A percentile compares a stretch with the other conserved stretches of the same genome.
phyloP scores from a whole-genome alignment of 2,113 vertebrate species.

The Cardinalis cardinalis region DNA sequence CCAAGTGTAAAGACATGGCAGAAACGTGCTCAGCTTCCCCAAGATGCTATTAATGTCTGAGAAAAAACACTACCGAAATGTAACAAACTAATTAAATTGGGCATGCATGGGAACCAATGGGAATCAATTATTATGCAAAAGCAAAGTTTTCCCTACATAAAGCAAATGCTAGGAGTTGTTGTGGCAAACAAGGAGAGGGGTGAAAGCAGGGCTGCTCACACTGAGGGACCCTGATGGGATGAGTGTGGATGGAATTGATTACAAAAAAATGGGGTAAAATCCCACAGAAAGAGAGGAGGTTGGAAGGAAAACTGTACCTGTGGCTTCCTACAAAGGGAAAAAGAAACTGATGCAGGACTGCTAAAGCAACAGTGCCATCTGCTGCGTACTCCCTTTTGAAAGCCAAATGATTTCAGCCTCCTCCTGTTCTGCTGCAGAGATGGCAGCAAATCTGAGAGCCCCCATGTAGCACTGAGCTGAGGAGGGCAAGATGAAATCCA shows the following conservation, averaged over 20 bases:
- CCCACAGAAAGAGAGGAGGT: background rate
- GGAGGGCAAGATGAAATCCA: background rate
- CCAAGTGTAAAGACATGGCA: background rate
- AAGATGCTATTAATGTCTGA: conserved; percentile 7
- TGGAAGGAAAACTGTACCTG: background rate
- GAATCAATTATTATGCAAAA: conserved; percentile 43
- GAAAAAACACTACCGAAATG: background rate
- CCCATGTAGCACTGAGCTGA: background rate
- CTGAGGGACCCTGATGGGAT: background rate
- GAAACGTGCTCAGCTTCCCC: conserved; percentile 30
- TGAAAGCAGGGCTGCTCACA: background rate
- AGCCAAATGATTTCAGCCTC: background rate
- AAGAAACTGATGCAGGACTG: background rate
- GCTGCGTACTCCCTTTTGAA: background rate
- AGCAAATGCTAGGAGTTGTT: background rate
- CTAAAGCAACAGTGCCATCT: conserved; percentile 70
- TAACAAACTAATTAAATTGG: conserved; percentile 38
- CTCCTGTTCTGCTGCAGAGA: background rate
- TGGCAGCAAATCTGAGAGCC: background rate
- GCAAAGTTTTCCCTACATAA: background rate
- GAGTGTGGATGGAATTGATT: background rate
- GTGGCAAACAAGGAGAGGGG: background rate
- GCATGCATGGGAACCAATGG: background rate
- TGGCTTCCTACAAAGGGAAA: background rate
- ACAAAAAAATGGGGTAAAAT: conserved; percentile 44